Conservation (phyloP, 1,140 invertebrate species). For the Tyrophagus putrescentiae region DNA sequence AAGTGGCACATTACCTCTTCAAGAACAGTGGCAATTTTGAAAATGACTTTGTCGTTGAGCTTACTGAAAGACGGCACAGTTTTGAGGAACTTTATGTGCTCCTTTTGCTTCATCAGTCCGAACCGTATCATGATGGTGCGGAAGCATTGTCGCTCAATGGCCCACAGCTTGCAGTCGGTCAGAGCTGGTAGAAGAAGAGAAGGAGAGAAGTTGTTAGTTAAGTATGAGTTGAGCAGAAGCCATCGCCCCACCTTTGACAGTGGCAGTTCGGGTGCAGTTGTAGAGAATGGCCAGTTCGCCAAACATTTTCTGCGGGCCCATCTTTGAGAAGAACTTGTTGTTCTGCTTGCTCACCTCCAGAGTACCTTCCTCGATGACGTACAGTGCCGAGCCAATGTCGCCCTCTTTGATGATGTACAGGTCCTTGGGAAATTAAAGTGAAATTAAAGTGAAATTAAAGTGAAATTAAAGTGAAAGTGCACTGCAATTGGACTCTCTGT, state of each 20-base stretch:
- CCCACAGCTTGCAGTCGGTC: conserved; percentile 89
- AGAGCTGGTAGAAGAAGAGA: conserved; percentile 47
- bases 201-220: conserved; percentile 15
- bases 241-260: conserved; percentile 73
- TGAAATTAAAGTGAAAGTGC: too few relatives aligned
- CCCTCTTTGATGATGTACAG: conserved; percentile 82
- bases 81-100: conserved; percentile 95
- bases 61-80: conserved; percentile 96
- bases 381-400: conserved; percentile 92
- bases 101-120: conserved; percentile 82
- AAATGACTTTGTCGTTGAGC: conserved; percentile 82
- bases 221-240: too few relatives aligned
- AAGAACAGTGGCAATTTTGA: conserved; percentile 92
- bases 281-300: conserved; percentile 97
- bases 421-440: too few relatives aligned
- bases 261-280: conserved; percentile 95
- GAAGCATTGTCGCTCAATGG: conserved; percentile 94
- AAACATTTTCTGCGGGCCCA: conserved; percentile 88
- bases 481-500: conserved; percentile 54
- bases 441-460: too few relatives aligned
- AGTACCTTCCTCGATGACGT: conserved; percentile 96
- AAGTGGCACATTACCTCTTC: conserved; percentile 88
- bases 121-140: conserved; percentile 99
- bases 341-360: conserved; percentile 85
- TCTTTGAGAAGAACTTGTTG: conserved; percentile 78